Evolutionary conservation across 2,797 vertebrate genomes (phyloP), one percentile per base, ranked within the genome.

Genomic region (Macropus fuliginosus): DNA sequence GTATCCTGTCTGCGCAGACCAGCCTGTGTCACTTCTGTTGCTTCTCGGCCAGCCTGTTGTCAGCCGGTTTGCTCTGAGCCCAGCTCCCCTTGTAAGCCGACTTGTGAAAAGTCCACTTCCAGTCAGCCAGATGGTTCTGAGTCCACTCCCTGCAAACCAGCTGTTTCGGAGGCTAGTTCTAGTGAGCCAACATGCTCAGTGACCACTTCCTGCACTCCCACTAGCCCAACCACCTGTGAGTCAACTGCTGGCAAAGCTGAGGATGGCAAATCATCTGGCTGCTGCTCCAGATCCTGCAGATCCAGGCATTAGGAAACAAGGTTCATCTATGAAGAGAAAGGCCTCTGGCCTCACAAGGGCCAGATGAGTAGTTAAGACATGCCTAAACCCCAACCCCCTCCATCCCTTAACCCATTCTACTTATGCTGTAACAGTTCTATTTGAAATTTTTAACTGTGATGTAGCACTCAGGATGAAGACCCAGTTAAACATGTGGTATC

Each of bases 1-100:
- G 34, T 91, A 34, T 52, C 90, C 29, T 94, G 97, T 92, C 56
- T 97, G 91, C 97, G 97, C 95, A 96, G 96, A 12, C 97, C 97
- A 0, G 54, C 95, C 90, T 97, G 34, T 21, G 12, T 96, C 62
- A 81, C 97, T 54, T 97, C 98, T 3, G 55, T 97, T 81, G 96
- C 97, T 50, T 98, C 96, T 91, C 97, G 94, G n/a, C 97, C 98
- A 0, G 14, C 97, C 56, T 97, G 93, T 54, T 87, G 96, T 81
- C 94, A 31, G 54, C 55, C 59, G 5, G 92, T 96, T 1, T 95
- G 91, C 10, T 0, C 91, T 0, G 96, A 97, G 55, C n/a, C 95
- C 0, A 90, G 95, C n/a, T 21, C 91, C 87, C 40, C 40, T 46
- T 92, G 40, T 56, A 98, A 97, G 56, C 3, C 0, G 0, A 97